Percentiles rank a stretch among this genome's conserved stretches.
These are phyloP conservation scores for Caenorhabditis zanzibari DNA, from an alignment of 2,888 invertebrate genomes.

Conservation along the genomic window DNA sequence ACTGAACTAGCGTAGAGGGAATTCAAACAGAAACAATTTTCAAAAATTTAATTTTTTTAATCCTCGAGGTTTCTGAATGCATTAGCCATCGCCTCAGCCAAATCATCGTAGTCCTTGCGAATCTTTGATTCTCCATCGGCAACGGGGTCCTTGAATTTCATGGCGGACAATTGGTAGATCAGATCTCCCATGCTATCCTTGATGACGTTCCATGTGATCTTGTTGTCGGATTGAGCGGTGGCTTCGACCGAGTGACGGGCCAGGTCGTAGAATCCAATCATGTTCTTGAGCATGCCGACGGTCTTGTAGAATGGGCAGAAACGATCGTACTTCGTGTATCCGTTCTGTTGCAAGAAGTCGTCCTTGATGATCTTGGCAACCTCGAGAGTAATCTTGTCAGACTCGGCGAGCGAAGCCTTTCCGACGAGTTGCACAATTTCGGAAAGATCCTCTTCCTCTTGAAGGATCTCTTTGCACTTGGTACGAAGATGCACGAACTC, in stretches of 20 bases:
- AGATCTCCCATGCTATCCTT: slow-evolving; percentile 97
- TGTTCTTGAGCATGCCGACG: slow-evolving; percentile 98
- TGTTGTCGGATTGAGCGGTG: slow-evolving; percentile 98
- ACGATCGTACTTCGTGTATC: slow-evolving; percentile 87
- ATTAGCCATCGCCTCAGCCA: slow-evolving; percentile 96
- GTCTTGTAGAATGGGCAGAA: slow-evolving; percentile 99
- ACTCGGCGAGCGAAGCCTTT: slow-evolving; percentile 93
- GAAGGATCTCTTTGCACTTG: slow-evolving; percentile 91
- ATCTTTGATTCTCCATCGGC: slow-evolving; percentile 98
- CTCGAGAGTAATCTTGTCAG: slow-evolving; percentile 99
- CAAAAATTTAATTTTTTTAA: no score
- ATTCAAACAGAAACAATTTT: background rate
- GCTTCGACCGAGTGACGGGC: slow-evolving; percentile 97
- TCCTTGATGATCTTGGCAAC: slow-evolving; percentile 91
- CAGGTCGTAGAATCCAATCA: slow-evolving; percentile 98
- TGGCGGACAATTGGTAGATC: slow-evolving; percentile 96
- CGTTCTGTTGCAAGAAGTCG: slow-evolving; percentile 99
- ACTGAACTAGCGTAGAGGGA: slow-evolving; percentile 25
- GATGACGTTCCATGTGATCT: slow-evolving; percentile 90
- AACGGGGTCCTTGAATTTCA: slow-evolving; percentile 95
- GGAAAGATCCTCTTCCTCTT: slow-evolving; percentile 98
- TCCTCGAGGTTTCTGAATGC: slow-evolving; percentile 90
- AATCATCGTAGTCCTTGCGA: slow-evolving; percentile 95
- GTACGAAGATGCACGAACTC: slow-evolving; percentile 98
- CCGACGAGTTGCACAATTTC: slow-evolving; percentile 99